Evolutionary conservation across 1,140 invertebrate species (phyloP).

Genomic region (Hestina assimilis): DNA sequence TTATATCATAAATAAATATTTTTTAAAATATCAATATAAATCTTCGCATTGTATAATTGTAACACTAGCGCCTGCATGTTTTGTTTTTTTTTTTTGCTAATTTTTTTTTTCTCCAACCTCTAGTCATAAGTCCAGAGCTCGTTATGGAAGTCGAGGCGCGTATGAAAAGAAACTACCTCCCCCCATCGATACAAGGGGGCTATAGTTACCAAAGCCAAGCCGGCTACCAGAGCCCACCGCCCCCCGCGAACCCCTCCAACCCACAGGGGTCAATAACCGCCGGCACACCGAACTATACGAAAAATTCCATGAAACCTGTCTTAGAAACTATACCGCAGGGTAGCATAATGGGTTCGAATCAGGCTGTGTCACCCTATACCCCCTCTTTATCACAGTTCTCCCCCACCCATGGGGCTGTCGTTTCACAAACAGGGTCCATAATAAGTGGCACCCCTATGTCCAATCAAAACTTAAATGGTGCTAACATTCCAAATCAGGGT

Average conservation of each 20-base stretch:
- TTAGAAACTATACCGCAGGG: constrained; percentile 65
- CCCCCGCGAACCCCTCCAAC: constrained; percentile 27
- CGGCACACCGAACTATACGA: constrained; percentile 50
- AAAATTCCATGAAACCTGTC: constrained; percentile 53
- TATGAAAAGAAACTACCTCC: constrained; percentile 90
- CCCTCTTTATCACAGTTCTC: constrained; percentile 43
- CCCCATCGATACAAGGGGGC: constrained; percentile 80
- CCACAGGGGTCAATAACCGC: constrained; percentile 48
- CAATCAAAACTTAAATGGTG: no score
- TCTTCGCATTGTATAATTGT: neutral
- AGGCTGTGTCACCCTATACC: constrained; percentile 39
- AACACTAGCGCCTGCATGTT: neutral
- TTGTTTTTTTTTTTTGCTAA: constrained; percentile 32
- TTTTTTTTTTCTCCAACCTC: constrained; percentile 70
- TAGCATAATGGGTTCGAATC: constrained; percentile 49
- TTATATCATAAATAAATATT: no score
- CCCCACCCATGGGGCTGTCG: constrained; percentile 32
- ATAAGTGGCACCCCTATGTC: constrained; percentile 23
- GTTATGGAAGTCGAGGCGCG: constrained; percentile 92
- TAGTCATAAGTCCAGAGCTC: constrained; percentile 92
- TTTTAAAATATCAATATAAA: neutral
- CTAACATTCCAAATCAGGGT: neutral
- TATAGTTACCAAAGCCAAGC: constrained; percentile 37
- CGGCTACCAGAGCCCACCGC: constrained; percentile 39
- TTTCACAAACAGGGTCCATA: constrained; percentile 22